Conservation (phyloP, 2,888 invertebrate genomes). For the Eilema griseolum region DNA sequence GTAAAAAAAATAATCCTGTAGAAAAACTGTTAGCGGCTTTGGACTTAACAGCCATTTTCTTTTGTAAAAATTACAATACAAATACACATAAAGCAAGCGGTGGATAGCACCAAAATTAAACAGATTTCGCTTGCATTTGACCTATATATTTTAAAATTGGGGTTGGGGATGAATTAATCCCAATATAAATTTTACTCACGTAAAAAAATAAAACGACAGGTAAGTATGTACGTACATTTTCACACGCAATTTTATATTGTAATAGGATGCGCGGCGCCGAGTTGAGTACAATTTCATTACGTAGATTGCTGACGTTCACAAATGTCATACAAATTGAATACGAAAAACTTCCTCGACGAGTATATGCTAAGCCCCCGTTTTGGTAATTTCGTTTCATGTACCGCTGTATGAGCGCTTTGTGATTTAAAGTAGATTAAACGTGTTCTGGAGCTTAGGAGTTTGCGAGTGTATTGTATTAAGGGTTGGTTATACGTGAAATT, state of each 20-base stretch:
- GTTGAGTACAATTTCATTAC: constrained; percentile 57
- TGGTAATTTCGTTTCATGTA: constrained; percentile 23
- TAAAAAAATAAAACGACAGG: background rate
- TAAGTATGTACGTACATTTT: background rate
- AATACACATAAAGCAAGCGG: no score
- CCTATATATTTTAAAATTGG: background rate
- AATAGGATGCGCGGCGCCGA: constrained; percentile 28
- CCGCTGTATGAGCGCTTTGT: constrained; percentile 20
- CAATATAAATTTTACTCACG: background rate
- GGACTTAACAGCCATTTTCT: no score
- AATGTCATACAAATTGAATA: constrained; percentile 53
- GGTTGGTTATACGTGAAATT: background rate
- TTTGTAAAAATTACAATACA: no score
- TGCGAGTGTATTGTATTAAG: constrained; percentile 20
- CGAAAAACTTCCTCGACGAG: constrained; percentile 25
- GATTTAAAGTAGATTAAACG: constrained; percentile 22
- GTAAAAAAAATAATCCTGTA: no score
- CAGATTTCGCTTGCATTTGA: no score
- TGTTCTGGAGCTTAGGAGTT: constrained; percentile 23
- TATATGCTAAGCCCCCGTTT: constrained; percentile 20
- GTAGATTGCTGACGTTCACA: constrained; percentile 55
- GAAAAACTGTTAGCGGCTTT: no score
- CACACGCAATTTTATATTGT: constrained; percentile 34
- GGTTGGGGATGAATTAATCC: background rate
- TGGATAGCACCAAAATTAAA: background rate